phyloP scores from a whole-genome alignment of 2,113 vertebrate species.

The Bubalus kerabau region DNA sequence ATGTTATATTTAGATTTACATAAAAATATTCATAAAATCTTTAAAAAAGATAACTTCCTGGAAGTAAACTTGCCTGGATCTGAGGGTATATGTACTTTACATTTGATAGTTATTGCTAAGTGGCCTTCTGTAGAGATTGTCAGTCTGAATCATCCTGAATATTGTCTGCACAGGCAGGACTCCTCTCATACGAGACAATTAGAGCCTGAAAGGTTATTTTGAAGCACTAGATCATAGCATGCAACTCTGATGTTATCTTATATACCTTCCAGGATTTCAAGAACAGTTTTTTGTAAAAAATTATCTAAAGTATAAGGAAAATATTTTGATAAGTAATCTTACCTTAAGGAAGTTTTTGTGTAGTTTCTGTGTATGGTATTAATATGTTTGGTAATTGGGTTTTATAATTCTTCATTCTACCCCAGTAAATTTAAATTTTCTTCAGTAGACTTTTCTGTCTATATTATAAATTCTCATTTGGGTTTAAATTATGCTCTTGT shows the following conservation, averaged over 20 bases:
- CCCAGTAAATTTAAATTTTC: neutral
- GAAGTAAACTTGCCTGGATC: neutral
- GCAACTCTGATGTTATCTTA: neutral
- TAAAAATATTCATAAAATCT: conserved; percentile 23
- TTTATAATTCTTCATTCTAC: neutral
- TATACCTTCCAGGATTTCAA: neutral
- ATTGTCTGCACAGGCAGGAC: neutral
- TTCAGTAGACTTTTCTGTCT: neutral
- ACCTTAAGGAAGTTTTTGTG: neutral
- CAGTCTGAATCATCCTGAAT: neutral
- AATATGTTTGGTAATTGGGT: neutral
- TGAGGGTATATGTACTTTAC: neutral
- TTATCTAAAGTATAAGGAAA: neutral
- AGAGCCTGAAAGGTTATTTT: neutral
- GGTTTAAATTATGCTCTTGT: neutral
- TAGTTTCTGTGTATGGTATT: neutral
- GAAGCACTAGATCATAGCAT: neutral
- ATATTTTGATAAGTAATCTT: neutral
- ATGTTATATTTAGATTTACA: neutral
- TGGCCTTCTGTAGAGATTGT: neutral
- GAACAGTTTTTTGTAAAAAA: neutral
- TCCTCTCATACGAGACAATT: neutral
- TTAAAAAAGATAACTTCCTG: neutral
- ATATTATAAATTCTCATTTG: conserved; percentile 5
- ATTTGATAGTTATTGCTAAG: neutral